These are phyloP conservation scores for Bradypodion ventrale DNA, from an alignment of 2,797 vertebrate species.

Conservation along the genomic window DNA sequence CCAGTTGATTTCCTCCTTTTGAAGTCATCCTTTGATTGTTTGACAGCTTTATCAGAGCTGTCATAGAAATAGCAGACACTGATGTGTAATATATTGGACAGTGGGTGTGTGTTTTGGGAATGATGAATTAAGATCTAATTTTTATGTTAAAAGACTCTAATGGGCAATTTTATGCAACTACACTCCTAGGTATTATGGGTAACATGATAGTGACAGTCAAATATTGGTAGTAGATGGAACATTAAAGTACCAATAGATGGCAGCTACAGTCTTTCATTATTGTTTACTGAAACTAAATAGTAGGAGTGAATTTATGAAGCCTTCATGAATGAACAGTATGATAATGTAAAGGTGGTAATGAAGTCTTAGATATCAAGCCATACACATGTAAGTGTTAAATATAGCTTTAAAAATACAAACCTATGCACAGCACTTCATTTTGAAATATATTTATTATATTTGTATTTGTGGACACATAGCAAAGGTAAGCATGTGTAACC, in stretches of 20 bases:
- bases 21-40: slow-evolving; percentile 55
- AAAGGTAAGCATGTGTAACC: not conserved
- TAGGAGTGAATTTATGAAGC: slow-evolving; percentile 42
- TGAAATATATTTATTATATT: not conserved
- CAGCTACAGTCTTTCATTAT: slow-evolving; percentile 67
- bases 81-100: slow-evolving; percentile 60
- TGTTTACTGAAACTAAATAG: slow-evolving; percentile 54
- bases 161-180: slow-evolving; percentile 46
- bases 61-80: slow-evolving; percentile 60
- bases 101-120: slow-evolving; percentile 48
- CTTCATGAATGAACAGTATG: slow-evolving; percentile 1
- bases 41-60: slow-evolving; percentile 63
- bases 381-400: not conserved
- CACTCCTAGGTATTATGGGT: slow-evolving; percentile 31
- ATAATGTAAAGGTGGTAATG: slow-evolving; percentile 7
- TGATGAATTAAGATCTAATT: slow-evolving; percentile 47
- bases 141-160: slow-evolving; percentile 56
- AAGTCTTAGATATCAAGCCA: slow-evolving; percentile 22
- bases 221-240: slow-evolving; percentile 49
- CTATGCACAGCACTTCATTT: not conserved
- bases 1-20: slow-evolving; percentile 61
- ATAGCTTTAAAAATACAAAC: slow-evolving; percentile 2
- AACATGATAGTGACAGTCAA: slow-evolving; percentile 50
- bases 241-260: slow-evolving; percentile 58
- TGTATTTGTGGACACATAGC: not conserved